Conservation (phyloP, 1,140 invertebrate species). For the Micrasema longulum region DNA sequence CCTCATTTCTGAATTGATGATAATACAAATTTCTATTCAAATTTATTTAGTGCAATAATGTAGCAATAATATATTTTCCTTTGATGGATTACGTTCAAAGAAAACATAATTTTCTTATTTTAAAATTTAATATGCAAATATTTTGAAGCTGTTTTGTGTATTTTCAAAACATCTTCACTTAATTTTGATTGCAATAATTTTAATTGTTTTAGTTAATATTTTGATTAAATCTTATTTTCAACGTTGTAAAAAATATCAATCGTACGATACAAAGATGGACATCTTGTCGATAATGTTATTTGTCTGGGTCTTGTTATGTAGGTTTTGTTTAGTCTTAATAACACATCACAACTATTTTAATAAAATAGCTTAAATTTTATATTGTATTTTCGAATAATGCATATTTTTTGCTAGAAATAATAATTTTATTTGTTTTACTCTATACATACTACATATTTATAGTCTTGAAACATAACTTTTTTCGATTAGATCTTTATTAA, state of each 20-base stretch:
- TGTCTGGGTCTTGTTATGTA: constrained; percentile 29
- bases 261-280: background rate
- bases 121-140: background rate
- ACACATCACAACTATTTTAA: background rate
- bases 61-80: background rate
- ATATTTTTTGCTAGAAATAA: constrained; percentile 2
- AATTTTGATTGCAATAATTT: background rate
- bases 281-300: constrained; percentile 14
- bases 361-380: background rate
- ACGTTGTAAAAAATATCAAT: background rate
- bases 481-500: too few species aligned
- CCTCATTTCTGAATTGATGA: too few species aligned
- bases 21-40: too few species aligned
- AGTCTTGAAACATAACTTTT: too few species aligned
- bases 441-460: too few species aligned
- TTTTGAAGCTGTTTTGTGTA: too few species aligned
- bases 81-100: too few species aligned
- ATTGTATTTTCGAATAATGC: background rate
- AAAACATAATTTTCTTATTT: constrained; percentile 1
- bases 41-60: too few species aligned
- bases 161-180: too few species aligned
- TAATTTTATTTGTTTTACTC: background rate
- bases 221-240: background rate
- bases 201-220: background rate
- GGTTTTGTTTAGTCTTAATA: constrained; percentile 23